Conservation (phyloP, 2,113 vertebrate genomes). For the Rana temporaria region DNA sequence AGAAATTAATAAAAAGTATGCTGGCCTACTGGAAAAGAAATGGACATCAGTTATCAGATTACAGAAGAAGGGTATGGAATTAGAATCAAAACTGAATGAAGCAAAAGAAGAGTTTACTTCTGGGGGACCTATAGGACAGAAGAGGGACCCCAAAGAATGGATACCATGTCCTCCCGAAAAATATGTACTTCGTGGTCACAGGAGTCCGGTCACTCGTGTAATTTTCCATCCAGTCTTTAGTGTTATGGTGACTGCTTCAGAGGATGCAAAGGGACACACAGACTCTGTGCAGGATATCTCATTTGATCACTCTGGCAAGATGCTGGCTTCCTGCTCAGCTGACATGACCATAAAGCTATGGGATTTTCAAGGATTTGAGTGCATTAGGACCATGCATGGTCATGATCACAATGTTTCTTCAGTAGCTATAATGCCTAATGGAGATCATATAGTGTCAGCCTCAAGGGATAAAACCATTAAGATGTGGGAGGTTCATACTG, state of each 20-base stretch:
- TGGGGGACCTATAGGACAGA: slow-evolving; percentile 93
- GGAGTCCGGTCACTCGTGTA: slow-evolving; percentile 95
- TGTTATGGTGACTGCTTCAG: slow-evolving; percentile 98
- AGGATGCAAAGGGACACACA: slow-evolving; percentile 98
- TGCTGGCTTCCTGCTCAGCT: slow-evolving; percentile 96
- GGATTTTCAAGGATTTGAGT: slow-evolving; percentile 99
- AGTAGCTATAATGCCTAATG: slow-evolving; percentile 99
- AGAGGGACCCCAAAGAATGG: slow-evolving; percentile 99
- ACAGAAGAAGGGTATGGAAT: slow-evolving; percentile 99
- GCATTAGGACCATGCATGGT: slow-evolving; percentile 99
- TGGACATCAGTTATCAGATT: slow-evolving; percentile 99
- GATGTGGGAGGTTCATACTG: slow-evolving; percentile 99
- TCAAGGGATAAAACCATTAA: slow-evolving; percentile 99
- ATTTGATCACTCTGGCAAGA: slow-evolving; percentile 96
- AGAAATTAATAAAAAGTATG: slow-evolving; percentile 99
- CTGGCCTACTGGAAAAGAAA: slow-evolving; percentile 99
- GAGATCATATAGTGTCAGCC: slow-evolving; percentile 98
- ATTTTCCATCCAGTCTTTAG: slow-evolving; percentile 99
- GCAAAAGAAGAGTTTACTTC: slow-evolving; percentile 98
- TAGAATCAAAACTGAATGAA: slow-evolving; percentile 98
- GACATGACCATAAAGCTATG: slow-evolving; percentile 99
- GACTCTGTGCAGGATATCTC: slow-evolving; percentile 99
- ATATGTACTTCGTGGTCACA: slow-evolving; percentile 93
- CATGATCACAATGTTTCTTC: slow-evolving; percentile 99
- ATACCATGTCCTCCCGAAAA: slow-evolving; percentile 97